These are phyloP conservation scores for Ctenopoma kingsleyae DNA, from an alignment of 2,797 vertebrate species.

Conservation along the genomic window DNA sequence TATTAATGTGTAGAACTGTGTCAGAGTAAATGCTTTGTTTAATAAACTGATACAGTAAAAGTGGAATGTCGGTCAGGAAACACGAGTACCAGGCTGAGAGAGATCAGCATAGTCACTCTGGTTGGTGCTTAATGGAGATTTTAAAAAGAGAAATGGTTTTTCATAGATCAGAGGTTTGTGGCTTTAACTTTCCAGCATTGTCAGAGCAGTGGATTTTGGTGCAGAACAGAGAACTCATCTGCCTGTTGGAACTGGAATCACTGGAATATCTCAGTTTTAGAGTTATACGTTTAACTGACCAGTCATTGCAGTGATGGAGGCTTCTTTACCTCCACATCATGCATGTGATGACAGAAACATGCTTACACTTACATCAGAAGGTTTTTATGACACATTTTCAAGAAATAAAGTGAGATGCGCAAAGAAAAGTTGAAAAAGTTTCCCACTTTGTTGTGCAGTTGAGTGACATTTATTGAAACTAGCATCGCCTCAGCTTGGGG, in stretches of 20 bases:
- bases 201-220: too few species aligned
- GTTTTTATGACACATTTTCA: not conserved
- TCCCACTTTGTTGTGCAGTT: not conserved
- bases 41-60: not conserved
- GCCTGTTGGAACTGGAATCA: too few species aligned
- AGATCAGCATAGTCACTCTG: not conserved
- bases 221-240: too few species aligned
- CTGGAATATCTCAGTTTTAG: too few species aligned
- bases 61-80: not conserved
- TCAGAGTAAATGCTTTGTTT: not conserved
- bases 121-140: too few species aligned
- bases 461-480: slow-evolving; percentile 38
- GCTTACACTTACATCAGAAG: not conserved
- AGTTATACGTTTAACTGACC: too few species aligned
- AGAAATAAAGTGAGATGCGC: not conserved
- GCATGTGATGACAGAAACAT: not conserved
- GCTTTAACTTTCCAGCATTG: too few species aligned
- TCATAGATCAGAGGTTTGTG: too few species aligned
- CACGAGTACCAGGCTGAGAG: not conserved
- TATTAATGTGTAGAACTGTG: not conserved
- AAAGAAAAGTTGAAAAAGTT: not conserved
- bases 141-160: too few species aligned
- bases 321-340: not conserved
- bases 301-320: not conserved
- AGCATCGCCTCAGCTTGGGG: not conserved